Base-by-base conservation (phyloP, 2,797 vertebrate genomes). In the Merluccius polli region DNA sequence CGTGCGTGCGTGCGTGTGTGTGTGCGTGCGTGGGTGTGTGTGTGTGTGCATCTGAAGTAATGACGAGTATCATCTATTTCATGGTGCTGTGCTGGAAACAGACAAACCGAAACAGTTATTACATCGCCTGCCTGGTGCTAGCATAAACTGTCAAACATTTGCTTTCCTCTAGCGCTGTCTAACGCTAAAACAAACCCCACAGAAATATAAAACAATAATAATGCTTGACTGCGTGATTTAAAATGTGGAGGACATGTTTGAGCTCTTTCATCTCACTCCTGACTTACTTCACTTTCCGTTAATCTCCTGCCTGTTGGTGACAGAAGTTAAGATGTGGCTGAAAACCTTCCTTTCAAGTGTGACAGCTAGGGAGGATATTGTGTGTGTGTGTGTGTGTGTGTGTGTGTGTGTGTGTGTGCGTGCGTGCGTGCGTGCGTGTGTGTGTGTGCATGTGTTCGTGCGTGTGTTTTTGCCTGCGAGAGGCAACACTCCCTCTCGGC, bases 401-500 rank as follows among this genome's bases (percentile, higher is more conserved):
- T 74, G 59, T 38, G 59, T 18, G 59, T 74, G 59, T 67, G 52
- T 74, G 52, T 41, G 32, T 38, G 48, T 65, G 33, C 52, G 72
- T 30, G 38, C 32, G 72, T 30, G 41, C 21, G 72, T 48, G 72
- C 32, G 27, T 48, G 71, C 31, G 71, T 73, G 72, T 59, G 72
- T 32, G 44, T 59, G 72, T 52, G 72, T 21, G 41, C 63, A 30
- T 33, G 44, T 35, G 52, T 36, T 52, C 35, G 16, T 33, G 73
- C 16, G 48, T 52, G 52, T 35, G 29, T 30, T n/a, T 10, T 32
- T 74, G 73, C 9, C 44, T 73, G 72, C 27, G 18, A 59, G 72
- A 72, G 85, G 73, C 76, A 76, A 79, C 75, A 68, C 81, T 85
- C 86, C 78, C 44, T 48, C 79, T 4, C 78, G 84, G 82, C 83